Percentiles rank a stretch among this genome's conserved stretches.
These are phyloP conservation scores for Microcebus ravelobensis DNA, from an alignment of 2,113 vertebrate genomes.

Conservation along the genomic window DNA sequence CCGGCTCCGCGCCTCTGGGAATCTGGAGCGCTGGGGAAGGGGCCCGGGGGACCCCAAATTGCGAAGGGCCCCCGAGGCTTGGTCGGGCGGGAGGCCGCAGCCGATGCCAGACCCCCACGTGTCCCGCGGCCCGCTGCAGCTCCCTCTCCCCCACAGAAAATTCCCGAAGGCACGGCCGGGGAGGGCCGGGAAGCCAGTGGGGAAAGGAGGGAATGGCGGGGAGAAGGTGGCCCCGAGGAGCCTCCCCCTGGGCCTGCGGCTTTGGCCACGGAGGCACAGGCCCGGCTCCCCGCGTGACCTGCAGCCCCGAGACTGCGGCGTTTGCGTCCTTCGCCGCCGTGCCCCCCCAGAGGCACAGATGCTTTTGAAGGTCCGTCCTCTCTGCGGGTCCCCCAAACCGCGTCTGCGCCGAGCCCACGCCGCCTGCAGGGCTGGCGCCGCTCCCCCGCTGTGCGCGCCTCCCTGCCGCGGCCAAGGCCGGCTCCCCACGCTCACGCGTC, in stretches of 20 bases:
- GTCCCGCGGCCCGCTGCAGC: neutral
- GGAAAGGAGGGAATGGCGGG: neutral
- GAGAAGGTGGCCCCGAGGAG: accelerated
- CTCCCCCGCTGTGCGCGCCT: neutral
- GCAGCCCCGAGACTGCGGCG: neutral
- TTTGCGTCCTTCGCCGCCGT: neutral
- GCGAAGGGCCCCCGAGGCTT: neutral
- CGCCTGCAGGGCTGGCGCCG: too few species aligned
- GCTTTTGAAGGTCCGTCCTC: neutral
- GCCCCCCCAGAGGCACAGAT: neutral
- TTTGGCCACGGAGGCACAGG: too few species aligned
- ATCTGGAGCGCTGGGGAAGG: neutral
- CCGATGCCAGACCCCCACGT: neutral
- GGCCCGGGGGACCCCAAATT: neutral
- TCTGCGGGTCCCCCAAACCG: neutral
- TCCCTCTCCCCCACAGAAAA: neutral
- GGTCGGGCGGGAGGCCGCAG: neutral
- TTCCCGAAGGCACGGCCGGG: neutral
- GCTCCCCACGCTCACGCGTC: neutral
- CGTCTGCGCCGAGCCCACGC: neutral
- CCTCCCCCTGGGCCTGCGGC: too few species aligned
- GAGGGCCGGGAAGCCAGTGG: neutral
- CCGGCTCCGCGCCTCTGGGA: neutral
- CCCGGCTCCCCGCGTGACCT: neutral
- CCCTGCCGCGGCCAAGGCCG: too few species aligned